Base-by-base conservation (phyloP, 2,113 vertebrate species). In the Carassius gibelio region DNA sequence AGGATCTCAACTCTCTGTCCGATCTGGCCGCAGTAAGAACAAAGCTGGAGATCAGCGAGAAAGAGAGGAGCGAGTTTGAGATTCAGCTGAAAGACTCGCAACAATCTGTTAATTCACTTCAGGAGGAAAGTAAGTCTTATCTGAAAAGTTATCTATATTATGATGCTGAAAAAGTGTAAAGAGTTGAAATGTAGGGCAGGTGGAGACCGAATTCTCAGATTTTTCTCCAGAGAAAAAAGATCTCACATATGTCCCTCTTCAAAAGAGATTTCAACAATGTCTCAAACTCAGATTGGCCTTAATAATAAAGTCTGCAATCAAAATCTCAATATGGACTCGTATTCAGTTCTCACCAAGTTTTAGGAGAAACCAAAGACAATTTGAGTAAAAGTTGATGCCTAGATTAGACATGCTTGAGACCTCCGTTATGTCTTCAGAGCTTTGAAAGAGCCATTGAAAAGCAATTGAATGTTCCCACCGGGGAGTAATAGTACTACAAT, bases 121-220 rank as follows among this genome's bases (percentile, higher is more conserved):
- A 93, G 81, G 87, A 90, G 17, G 89, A 93, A 93, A 94, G 96
- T 96, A 89, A 5, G 85, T 48, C 45, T 52, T 6, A n/a, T 45
- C 13, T 72, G 1, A 21, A n/a, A n/a, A 45, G 2, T 45, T 10
- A 45, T 45, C 62, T 66, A 64, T 8, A 55, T 19, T 38, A 26
- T 62, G 52, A 69, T 69, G 3, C 30, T 36, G n/a, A 36, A 59
- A 78, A 19, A 38, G 10, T 38, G 17, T 19, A 19, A 57, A 5
- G 9, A 45, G 42, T 45, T 42, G 42, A 42, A 1, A 42, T 42
- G 8, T 42, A 42, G 42, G 42, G 42, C 42, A 42, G 42, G 8
- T 42, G 42, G 42, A 42, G 8, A 8, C 8, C 8, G 6, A 42
- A 7, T 42, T 42, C 38, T 42, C 38, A 42, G 42, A 8, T 42